Evolutionary conservation across 2,113 vertebrate species (phyloP), one percentile per base, ranked within the genome.

Genomic region (Ardeotis arabs): DNA sequence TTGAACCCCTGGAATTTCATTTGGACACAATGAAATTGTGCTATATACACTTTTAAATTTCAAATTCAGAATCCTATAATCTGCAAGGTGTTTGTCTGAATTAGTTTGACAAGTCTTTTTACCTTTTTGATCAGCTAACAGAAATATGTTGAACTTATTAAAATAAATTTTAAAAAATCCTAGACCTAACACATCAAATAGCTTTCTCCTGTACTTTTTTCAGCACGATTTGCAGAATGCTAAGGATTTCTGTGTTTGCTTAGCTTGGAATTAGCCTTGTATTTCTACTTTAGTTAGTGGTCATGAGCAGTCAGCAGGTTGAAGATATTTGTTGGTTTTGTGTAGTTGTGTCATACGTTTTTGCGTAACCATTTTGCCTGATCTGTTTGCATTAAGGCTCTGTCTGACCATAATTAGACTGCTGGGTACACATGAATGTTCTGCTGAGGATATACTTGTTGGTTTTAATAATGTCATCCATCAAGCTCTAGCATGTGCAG

Each of bases 241-340:
- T 55, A 55, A 85, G 88, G 83, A 78, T 59, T 90, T 91, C 69
- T 87, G 21, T 75, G 44, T 96, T 92, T 96, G 76, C 82, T 89
- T 91, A 80, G 59, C 60, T 79, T 37, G 25, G 79, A 95, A 68
- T 93, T 94, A 68, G 62, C 50, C 24, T 63, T 44, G 19, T 69
- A 7, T 84, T 86, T 81, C 76, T 74, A 0, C 63, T 90, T 83
- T 37, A 53, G 41, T 37, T 78, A 64, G 62, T 52, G 24, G n/a
- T 77, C 73, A 35, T 68, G 85, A 95, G 70, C 52, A 76, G 56
- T 84, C 88, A 86, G 88, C 59, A 64, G 66, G 84, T 74, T 87
- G 41, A 75, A 45, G 23, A 28, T 64, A 44, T 23, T 24, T 67
- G 77, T 88, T 92, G 70, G 62, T 56, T 96, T 96, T 96, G 90